Percentiles rank a stretch among this genome's conserved stretches.
phyloP scores from a whole-genome alignment of 64 coral and sea anemone genomes.

The Stichodactyla helianthus region DNA sequence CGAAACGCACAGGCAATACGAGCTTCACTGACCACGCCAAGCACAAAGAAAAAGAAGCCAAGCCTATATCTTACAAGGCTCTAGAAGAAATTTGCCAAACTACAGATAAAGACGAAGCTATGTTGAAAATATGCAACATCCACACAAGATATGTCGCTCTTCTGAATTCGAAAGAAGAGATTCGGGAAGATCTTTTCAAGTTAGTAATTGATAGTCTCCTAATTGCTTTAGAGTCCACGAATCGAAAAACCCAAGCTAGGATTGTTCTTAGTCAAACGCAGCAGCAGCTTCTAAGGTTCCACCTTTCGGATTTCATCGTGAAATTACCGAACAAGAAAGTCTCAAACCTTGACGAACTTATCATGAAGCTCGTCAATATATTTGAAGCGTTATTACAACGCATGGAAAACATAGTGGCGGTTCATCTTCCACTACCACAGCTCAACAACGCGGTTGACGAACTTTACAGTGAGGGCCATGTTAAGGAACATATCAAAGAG shows the following conservation, averaged over 20 bases:
- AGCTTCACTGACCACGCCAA: not conserved
- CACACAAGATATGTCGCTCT: conserved; percentile 17
- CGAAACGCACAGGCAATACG: not conserved
- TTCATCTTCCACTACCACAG: conserved; percentile 14
- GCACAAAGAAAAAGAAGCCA: not conserved
- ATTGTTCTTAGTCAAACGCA: not conserved
- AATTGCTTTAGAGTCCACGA: not conserved
- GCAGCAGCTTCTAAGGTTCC: not conserved
- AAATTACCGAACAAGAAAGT: not conserved
- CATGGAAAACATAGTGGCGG: not conserved
- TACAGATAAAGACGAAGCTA: conserved; percentile 12
- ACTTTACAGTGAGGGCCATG: not conserved
- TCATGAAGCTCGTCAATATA: not conserved
- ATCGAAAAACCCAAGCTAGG: not conserved
- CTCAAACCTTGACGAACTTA: not conserved
- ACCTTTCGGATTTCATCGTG: conserved; percentile 22
- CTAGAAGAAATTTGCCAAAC: conserved; percentile 12
- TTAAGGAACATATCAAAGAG: not conserved
- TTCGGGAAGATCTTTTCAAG: conserved; percentile 32
- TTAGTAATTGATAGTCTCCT: conserved; percentile 11
- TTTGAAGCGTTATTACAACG: conserved; percentile 16
- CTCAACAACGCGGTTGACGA: not conserved
- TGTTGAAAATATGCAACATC: not conserved
- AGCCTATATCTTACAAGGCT: not conserved
- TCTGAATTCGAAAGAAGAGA: not conserved